Evolutionary conservation across 2,888 invertebrate genomes (phyloP).

Genomic region (Stenodera caucasica): DNA sequence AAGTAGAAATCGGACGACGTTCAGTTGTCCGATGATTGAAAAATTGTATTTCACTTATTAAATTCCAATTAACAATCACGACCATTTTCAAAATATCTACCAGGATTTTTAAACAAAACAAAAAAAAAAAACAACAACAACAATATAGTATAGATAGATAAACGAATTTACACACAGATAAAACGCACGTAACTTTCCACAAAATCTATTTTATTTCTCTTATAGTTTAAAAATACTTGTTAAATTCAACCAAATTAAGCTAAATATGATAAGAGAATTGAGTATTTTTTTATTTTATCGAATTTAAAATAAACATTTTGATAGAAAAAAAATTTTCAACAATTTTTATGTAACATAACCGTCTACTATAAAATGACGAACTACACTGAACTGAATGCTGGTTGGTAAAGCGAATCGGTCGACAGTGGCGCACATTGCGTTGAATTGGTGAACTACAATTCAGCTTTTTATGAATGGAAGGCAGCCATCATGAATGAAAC

Average conservation of each 20-base stretch:
- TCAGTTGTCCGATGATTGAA: background rate
- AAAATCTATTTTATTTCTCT: background rate
- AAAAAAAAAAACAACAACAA: background rate
- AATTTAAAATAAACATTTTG: no score
- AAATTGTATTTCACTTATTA: background rate
- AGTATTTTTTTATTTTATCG: no score
- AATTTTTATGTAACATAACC: background rate
- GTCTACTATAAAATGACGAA: constrained; percentile 27
- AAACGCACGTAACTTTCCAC: constrained; percentile 3
- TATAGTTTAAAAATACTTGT: no score
- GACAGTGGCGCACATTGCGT: constrained; percentile 50
- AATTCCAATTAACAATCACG: background rate
- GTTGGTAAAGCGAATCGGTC: constrained; percentile 41
- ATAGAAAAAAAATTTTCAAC: no score
- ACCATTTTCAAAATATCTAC: background rate
- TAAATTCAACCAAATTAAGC: no score
- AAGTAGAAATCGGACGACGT: background rate
- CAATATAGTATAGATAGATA: background rate
- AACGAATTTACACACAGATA: background rate
- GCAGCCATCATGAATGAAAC: constrained; percentile 74
- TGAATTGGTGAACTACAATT: constrained; percentile 49
- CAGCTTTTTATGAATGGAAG: constrained; percentile 74
- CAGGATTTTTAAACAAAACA: no score
- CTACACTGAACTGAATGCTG: constrained; percentile 41
- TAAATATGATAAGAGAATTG: no score